A percentile compares a stretch with the other conserved stretches of the same genome.
These are phyloP conservation scores for Aphrophora alni DNA, from an alignment of 2,888 invertebrate genomes.

Conservation along the genomic window DNA sequence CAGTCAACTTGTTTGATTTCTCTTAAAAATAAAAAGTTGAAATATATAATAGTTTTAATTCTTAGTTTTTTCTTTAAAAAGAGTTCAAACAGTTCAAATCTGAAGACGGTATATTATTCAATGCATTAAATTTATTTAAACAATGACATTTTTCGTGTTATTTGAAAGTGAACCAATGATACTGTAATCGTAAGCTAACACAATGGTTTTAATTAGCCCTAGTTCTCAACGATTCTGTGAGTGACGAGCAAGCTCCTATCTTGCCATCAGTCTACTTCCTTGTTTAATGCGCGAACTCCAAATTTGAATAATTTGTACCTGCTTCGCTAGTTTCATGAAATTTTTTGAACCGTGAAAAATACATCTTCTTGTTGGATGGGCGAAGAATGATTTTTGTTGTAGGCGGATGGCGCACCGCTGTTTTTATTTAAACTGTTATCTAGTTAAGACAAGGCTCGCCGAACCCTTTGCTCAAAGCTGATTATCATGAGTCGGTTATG, in stretches of 20 bases:
- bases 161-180: no score
- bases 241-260: not conserved
- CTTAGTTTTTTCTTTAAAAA: no score
- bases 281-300: conserved; percentile 26
- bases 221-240: not conserved
- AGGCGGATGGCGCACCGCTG: not conserved
- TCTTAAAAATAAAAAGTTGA: no score
- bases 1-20: no score
- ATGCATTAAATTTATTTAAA: no score
- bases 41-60: no score
- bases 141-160: no score
- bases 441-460: not conserved
- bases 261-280: conserved; percentile 34
- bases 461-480: conserved; percentile 1
- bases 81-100: no score
- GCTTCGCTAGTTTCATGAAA: conserved; percentile 25
- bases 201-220: not conserved
- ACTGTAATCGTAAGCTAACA: not conserved
- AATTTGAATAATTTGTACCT: conserved; percentile 42
- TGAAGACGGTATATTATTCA: no score
- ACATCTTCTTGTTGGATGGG: conserved; percentile 29
- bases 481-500: not conserved
- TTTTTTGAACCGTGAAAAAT: conserved; percentile 43
- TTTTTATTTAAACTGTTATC: not conserved
- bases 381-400: not conserved